Evolutionary conservation across 2,888 invertebrate genomes (phyloP), one percentile per base, ranked within the genome.

Genomic region (Caenorhabditis sulstoni): DNA sequence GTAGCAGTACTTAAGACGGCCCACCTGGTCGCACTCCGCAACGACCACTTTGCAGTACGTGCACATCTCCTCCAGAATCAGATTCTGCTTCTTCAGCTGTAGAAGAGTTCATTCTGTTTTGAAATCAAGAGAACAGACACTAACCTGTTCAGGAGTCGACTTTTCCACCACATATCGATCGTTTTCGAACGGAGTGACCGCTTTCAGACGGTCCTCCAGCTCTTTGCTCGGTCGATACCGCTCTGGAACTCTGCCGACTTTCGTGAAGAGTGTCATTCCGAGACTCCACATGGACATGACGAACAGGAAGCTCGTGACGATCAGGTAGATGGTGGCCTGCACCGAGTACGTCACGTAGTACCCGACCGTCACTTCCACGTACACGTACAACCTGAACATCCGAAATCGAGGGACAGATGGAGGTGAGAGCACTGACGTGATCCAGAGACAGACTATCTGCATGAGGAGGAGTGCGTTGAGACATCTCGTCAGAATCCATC

Each of bases 201-300:
- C 78, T 74, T 83, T 83, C 66, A 87, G 41, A 20, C 76, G 57
- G 23, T 79, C 75, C 49, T 85, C 79, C 18, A 73, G 50, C 11
- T 82, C 85, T 49, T 71, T 52, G 39, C 71, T 59, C n/a, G 80
- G 75, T 39, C 79, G 44, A 41, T 80, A 86, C 41, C 76, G 62
- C 7, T 49, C 44, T 9, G 87, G 86, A 44, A 86, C 85, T 45
- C 73, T 67, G 14, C 74, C 68, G 9, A 86, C 71, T 14, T 62
- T 62, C n/a, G 85, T 81, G 41, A 66, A 70, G 9, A 85, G 57
- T 12, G 85, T 85, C 47, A 70, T 79, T 20, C 52, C 35, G 5
- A 87, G 73, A 58, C 85, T 80, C 87, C 87, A 87, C 18, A 85
- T 16, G 9, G 78, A 67, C 84, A 87, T 80, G 1, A 81, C 39